These are phyloP conservation scores for Lophotis ruficrista DNA, from an alignment of 2,113 vertebrate genomes.

Conservation along the genomic window DNA sequence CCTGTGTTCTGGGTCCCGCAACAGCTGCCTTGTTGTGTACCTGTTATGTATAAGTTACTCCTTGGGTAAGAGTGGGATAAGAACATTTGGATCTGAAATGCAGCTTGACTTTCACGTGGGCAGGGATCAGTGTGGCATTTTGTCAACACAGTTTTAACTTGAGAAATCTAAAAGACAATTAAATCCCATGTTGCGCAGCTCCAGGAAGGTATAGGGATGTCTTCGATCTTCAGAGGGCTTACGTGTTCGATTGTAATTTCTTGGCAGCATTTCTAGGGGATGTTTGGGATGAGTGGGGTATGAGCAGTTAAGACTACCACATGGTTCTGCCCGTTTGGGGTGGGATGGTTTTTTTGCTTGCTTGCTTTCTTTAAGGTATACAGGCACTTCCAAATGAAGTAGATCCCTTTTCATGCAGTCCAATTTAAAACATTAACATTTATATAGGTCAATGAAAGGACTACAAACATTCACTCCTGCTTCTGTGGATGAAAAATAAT, in stretches of 20 bases:
- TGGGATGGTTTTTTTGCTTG: background rate
- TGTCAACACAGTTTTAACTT: background rate
- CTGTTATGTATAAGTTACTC: rapidly evolving
- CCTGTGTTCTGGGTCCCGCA: background rate
- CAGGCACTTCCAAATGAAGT: background rate
- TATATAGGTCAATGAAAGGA: background rate
- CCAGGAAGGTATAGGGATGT: background rate
- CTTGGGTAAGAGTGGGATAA: background rate
- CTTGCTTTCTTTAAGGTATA: background rate
- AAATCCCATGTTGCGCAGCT: background rate
- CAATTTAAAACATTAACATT: background rate
- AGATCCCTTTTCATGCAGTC: background rate
- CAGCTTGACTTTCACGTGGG: background rate
- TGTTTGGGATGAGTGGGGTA: background rate
- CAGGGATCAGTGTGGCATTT: background rate
- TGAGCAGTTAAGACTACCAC: background rate
- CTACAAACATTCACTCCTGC: background rate
- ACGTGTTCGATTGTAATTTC: rapidly evolving
- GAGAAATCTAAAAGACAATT: rapidly evolving
- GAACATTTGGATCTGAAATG: background rate
- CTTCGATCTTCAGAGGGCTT: rapidly evolving
- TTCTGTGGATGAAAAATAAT: background rate
- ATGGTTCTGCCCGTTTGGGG: background rate
- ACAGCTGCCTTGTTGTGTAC: background rate
- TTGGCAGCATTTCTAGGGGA: background rate